Evolutionary conservation across 1,140 invertebrate genomes (phyloP), one percentile per base, ranked within the genome.

Genomic region (Sesamia nonagrioides): DNA sequence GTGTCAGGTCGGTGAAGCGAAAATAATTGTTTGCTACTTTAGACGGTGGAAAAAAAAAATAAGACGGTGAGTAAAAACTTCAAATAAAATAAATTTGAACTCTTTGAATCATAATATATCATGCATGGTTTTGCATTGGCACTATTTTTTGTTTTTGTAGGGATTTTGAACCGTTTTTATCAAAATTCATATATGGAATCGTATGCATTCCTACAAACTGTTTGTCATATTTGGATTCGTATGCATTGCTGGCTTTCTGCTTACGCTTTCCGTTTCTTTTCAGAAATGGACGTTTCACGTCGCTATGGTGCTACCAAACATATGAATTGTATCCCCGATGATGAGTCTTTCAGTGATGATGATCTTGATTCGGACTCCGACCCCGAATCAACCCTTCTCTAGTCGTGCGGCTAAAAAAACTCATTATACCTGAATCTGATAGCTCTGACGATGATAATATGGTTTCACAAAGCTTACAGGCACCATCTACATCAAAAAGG

Each of bases 351-450:
- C 2, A 52, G 50, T 18, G 61, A 66, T 40, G 61, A 66, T 18
- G 61, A 66, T 18, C 61, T 66, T 4, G 61, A 17, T 66, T 66
- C 61, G 9, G 61, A 66, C n/a, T 66, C 61, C 5, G 35, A 66
- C 15, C 37, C 61, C 6, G 61, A 66, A 66, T 40, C 21, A n/a
- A 17, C 61, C 37, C 61, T 1, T 69, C 66, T 9, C 66, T 18
- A 13, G 5, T 0, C 15, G 9, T 42, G 18, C 21, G n/a, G 6
- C 48, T 50, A 69, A 42, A 15, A 48, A 21, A 17, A 27, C 21
- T 69, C 15, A 6, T 69, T 18, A 69, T 69, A 69, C 17, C 66
- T 69, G 66, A 69, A 33, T 69, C 66, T 2, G 66, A 69, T 11
- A 69, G 66, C 15, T 69, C 66, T 11, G 42, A 69, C 50, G 66